Evolutionary conservation across 2,797 vertebrate species (phyloP), one percentile per base, ranked within the genome.

Genomic region (Pogoniulus pusillus): DNA sequence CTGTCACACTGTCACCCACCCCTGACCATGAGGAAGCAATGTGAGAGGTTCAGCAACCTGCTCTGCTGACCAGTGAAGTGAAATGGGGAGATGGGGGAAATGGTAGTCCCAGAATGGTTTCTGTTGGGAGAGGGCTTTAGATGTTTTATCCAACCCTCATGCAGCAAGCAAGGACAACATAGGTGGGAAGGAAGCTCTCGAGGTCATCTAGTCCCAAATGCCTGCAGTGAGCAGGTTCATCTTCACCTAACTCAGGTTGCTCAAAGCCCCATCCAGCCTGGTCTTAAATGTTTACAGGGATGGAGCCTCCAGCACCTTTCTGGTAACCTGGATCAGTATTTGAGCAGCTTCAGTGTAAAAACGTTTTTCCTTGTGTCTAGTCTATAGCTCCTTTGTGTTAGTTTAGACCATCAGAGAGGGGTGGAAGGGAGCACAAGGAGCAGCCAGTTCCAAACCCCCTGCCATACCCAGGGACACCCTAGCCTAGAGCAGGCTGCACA

Each of bases 281-380:
- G 0, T 9, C 23, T 34, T 6, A 37, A 65, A 27, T 6, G 2
- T 26, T 37, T 24, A 30, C 29, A n/a, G 27, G 35, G 13, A 34
- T 35, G 19, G 19, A 6, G 2, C 41, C 32, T 16, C 11, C 0
- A 16, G 27, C 17, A 23, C 5, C 2, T n/a, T 32, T 35, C 32
- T 57, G 62, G 49, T 12, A 37, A 37, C 37, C 37, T n/a, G n/a
- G n/a, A n/a, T n/a, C n/a, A n/a, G n/a, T n/a, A n/a, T n/a, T n/a
- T n/a, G n/a, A n/a, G n/a, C n/a, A n/a, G n/a, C n/a, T n/a, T n/a
- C n/a, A n/a, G n/a, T n/a, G n/a, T n/a, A n/a, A n/a, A n/a, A n/a
- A n/a, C n/a, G n/a, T n/a, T n/a, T n/a, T n/a, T n/a, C n/a, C n/a
- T n/a, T n/a, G n/a, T n/a, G n/a, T n/a, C n/a, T n/a, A n/a, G n/a